Base-by-base conservation (phyloP, 2,113 vertebrate genomes). In the Podarcis raffonei region DNA sequence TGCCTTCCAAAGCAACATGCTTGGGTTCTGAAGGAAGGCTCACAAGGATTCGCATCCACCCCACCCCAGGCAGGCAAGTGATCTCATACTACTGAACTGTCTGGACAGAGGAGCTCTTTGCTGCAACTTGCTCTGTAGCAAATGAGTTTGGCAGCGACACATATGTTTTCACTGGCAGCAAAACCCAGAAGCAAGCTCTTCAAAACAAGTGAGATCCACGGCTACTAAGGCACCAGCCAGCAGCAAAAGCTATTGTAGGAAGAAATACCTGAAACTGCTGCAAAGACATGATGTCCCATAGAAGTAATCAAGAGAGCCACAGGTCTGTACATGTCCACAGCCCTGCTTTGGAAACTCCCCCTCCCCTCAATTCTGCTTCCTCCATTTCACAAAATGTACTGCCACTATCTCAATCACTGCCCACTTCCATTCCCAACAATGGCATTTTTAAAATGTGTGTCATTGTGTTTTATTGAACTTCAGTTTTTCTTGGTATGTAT, bases 231-330 rank as follows among this genome's bases (percentile, higher is more conserved):
- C 0, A 0, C 75, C 22, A 13, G 76, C 87, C 74, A 2, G 7
- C 25, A 90, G 86, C 81, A 37, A 27, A 30, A 75, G 13, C 0
- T 90, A 87, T 89, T 86, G 89, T 84, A 77, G 82, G 32, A 66
- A 76, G 53, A 7, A 80, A 80, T 4, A 80, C 53, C 53, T 2
- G 15, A 16, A 48, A 6, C 76, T 78, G 11, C 39, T 25, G 48
- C 7, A 57, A 20, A 16, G 59, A 48, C 48, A 80, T 3, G 15
- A 8, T 59, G n/a, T 92, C 81, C 39, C 89, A 25, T 27, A 92
- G 91, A 68, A 92, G 25, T 0, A 0, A 90, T 35, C 65, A 9
- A 74, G 48, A 27, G 16, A 42, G 42, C 25, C 42, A 13, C 42
- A 53, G n/a, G 59, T 32, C 8, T 77, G 75, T 77, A 25, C 23